These are phyloP conservation scores for Stichopus horrens DNA, from an alignment of 53 echinoderm and acorn worm species.

Conservation along the genomic window DNA sequence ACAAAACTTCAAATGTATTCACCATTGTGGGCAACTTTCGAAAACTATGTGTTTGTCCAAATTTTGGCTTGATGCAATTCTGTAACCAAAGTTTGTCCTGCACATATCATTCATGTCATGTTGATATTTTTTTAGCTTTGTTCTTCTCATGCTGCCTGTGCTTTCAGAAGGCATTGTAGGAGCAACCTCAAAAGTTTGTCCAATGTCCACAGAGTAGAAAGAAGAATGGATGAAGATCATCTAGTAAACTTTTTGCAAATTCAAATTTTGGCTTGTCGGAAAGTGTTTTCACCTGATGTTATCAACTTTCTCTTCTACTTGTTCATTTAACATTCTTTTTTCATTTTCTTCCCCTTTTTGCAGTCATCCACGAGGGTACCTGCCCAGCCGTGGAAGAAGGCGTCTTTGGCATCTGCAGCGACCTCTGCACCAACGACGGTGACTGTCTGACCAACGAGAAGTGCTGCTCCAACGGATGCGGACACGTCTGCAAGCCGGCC, in stretches of 20 bases:
- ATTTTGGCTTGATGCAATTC: too few species aligned
- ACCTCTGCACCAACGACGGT: slow-evolving; percentile 50
- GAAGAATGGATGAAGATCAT: not conserved
- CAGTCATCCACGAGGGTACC: slow-evolving; percentile 55
- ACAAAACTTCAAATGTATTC: too few species aligned
- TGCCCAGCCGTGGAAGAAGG: slow-evolving; percentile 56
- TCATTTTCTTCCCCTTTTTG: not conserved
- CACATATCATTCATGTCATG: too few species aligned
- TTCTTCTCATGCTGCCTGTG: too few species aligned
- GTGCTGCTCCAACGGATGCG: slow-evolving; percentile 67
- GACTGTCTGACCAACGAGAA: slow-evolving; percentile 57
- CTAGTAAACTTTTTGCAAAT: not conserved
- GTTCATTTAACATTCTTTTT: not conserved
- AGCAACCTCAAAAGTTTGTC: too few species aligned
- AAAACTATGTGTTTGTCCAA: too few species aligned
- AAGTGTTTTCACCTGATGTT: too few species aligned
- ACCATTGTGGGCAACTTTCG: too few species aligned
- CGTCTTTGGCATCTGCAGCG: slow-evolving; percentile 51
- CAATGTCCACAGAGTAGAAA: not conserved
- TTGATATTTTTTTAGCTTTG: too few species aligned
- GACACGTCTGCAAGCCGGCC: slow-evolving; percentile 50
- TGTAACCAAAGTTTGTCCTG: too few species aligned
- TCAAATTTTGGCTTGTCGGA: not conserved
- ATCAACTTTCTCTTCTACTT: not conserved
- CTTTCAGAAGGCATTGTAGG: too few species aligned